phyloP scores from a whole-genome alignment of 2,888 invertebrate genomes.

The Anthoptus insignis region DNA sequence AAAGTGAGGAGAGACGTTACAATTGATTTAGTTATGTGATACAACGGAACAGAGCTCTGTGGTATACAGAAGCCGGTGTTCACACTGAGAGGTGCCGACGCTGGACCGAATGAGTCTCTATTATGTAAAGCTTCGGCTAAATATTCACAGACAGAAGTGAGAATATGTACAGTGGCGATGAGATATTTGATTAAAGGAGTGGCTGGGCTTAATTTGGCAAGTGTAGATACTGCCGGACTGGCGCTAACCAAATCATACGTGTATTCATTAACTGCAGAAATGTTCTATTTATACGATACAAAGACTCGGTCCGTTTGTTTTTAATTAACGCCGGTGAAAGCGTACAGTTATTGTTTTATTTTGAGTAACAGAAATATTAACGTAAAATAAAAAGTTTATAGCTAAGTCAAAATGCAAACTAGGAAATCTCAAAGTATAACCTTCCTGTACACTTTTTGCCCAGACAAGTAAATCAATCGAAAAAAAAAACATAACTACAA shows the following conservation, averaged over 20 bases:
- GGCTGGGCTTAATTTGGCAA: conserved; percentile 36
- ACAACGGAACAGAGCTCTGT: conserved; percentile 30
- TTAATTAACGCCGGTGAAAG: conserved; percentile 5
- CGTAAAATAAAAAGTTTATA: too few relatives aligned
- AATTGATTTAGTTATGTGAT: conserved; percentile 28
- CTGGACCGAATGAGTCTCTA: conserved; percentile 38
- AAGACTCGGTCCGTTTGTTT: not conserved
- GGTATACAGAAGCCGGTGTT: conserved; percentile 30
- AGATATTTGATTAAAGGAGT: conserved; percentile 37
- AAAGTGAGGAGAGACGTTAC: conserved; percentile 2
- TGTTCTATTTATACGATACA: conserved; percentile 27
- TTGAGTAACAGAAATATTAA: too few relatives aligned
- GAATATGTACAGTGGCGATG: conserved; percentile 32
- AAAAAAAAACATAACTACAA: too few relatives aligned
- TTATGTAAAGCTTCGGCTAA: conserved; percentile 37
- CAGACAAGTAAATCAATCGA: too few relatives aligned
- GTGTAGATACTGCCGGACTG: conserved; percentile 22
- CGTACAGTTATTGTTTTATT: not conserved
- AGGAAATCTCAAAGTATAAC: too few relatives aligned
- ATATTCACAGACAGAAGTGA: conserved; percentile 38
- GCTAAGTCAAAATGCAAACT: too few relatives aligned
- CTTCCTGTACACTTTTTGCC: too few relatives aligned
- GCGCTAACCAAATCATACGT: conserved; percentile 24
- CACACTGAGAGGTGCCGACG: conserved; percentile 32
- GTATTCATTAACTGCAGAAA: conserved; percentile 26